Evolutionary conservation across 1,140 invertebrate species (phyloP), one percentile per base, ranked within the genome.

Genomic region (Stegodyphus mimosarum): DNA sequence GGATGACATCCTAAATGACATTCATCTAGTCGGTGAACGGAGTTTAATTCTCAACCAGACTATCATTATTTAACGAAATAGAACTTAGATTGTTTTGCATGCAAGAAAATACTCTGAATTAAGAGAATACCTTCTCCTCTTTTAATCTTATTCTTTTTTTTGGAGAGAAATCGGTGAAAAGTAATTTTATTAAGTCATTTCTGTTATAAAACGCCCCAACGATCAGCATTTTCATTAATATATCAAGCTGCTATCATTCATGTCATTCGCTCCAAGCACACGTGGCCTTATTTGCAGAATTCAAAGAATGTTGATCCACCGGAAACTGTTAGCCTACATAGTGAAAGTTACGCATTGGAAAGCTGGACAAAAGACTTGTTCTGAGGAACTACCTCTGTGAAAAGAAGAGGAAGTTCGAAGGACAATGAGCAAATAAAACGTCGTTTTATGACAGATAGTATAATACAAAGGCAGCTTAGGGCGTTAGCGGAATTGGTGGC

Each of bases 351-450:
- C 13, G 70, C 80, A 73, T 66, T 33, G 63, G 52, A 51, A 52
- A 50, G n/a, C 15, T 15, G 50, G 48, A 33, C 60, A 53, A 83
- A 83, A 50, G 53, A n/a, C 71, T 11, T 17, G 49, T 72, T 69
- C 77, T 64, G n/a, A 51, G 71, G 80, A 74, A 66, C 72, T 81
- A 48, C 70, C 69, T 49, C 33, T 51, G 50, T 15, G 13, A 71
- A 83, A 51, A 17, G 55, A 33, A 53, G n/a, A 73, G 63, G 80
- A 83, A 83, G 80, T 63, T 74, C 10, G 60, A 52, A 15, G 71
- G 71, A 83, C 80, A 83, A 83, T 83, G 60, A 74, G 50, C 49
- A 83, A 83, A 83, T 83, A 72, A 83, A 83, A 83, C 71, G 63
- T 55, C 72, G 33, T 53, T 79, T 79, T 79, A 71, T 50, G 79